A percentile compares a stretch with the other conserved stretches of the same genome.
These are phyloP conservation scores for Cyclargus thomasi DNA, from an alignment of 1,140 invertebrate genomes.

Conservation along the genomic window DNA sequence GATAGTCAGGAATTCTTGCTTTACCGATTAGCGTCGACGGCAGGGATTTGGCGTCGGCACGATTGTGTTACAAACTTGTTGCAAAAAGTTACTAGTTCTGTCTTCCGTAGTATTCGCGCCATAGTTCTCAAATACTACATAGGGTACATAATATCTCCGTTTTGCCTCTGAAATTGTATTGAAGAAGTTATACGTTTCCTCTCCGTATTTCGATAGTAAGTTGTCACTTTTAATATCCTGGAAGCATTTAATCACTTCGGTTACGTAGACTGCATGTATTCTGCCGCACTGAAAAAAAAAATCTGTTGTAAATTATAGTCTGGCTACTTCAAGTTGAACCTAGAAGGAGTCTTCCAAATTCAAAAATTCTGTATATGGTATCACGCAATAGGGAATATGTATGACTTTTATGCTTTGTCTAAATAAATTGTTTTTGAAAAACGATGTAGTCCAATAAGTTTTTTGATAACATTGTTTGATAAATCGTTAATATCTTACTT, in stretches of 20 bases:
- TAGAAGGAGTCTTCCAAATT: too few relatives aligned
- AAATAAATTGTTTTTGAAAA: too few relatives aligned
- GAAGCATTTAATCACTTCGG: conserved; percentile 13
- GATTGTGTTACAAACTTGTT: neutral
- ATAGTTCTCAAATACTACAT: conserved; percentile 1
- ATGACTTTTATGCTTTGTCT: too few relatives aligned
- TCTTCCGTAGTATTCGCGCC: neutral
- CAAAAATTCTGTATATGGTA: too few relatives aligned
- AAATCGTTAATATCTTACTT: too few relatives aligned
- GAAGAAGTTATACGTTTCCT: conserved; percentile 10
- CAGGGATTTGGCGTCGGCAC: neutral
- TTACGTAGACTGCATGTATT: conserved; percentile 14
- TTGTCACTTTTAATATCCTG: conserved; percentile 4
- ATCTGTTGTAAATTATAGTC: neutral
- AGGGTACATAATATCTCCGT: neutral
- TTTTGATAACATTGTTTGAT: too few relatives aligned
- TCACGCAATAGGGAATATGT: too few relatives aligned
- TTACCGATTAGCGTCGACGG: neutral
- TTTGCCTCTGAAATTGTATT: neutral
- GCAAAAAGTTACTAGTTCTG: neutral
- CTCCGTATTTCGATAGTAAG: conserved; percentile 18
- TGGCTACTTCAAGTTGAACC: too few relatives aligned
- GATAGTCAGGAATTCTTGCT: too few relatives aligned
- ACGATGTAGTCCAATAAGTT: too few relatives aligned
- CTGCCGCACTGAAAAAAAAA: conserved; percentile 23